phyloP scores from a whole-genome alignment of 2,888 invertebrate species.

The Ectemnius cavifrons region DNA sequence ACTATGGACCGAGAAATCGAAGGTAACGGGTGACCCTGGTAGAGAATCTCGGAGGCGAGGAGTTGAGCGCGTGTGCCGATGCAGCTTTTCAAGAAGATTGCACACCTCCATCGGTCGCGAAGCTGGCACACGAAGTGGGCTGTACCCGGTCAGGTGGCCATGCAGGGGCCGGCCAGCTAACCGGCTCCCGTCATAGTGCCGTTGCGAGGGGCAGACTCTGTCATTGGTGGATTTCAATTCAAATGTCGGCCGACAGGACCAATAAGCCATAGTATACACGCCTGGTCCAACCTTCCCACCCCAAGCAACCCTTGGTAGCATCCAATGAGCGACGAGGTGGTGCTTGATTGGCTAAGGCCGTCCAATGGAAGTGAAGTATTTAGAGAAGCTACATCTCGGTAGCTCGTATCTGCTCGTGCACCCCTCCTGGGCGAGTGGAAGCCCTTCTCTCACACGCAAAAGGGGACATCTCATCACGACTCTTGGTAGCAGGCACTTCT shows the following conservation, averaged over 20 bases:
- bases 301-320: background rate
- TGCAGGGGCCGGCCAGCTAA: conserved; percentile 14
- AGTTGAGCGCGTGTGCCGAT: conserved; percentile 35
- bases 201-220: conserved; percentile 37
- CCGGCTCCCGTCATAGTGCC: conserved; percentile 17
- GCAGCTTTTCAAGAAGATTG: conserved; percentile 35
- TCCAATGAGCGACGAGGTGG: background rate
- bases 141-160: background rate
- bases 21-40: conserved; percentile 22
- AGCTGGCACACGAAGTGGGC: background rate
- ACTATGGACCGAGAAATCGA: background rate
- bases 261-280: background rate
- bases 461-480: conserved; percentile 77
- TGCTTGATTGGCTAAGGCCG: conserved; percentile 41
- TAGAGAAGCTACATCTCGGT: conserved; percentile 22
- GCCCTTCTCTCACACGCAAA: conserved; percentile 74
- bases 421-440: conserved; percentile 56
- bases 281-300: background rate
- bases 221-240: conserved; percentile 40
- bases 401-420: conserved; percentile 32
- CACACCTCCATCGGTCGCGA: conserved; percentile 22
- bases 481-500: conserved; percentile 78
- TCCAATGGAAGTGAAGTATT: conserved; percentile 56
- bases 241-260: background rate
- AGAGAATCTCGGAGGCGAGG: conserved; percentile 31